Conservation (phyloP, 2,888 invertebrate genomes). For the Mimas tiliae region DNA sequence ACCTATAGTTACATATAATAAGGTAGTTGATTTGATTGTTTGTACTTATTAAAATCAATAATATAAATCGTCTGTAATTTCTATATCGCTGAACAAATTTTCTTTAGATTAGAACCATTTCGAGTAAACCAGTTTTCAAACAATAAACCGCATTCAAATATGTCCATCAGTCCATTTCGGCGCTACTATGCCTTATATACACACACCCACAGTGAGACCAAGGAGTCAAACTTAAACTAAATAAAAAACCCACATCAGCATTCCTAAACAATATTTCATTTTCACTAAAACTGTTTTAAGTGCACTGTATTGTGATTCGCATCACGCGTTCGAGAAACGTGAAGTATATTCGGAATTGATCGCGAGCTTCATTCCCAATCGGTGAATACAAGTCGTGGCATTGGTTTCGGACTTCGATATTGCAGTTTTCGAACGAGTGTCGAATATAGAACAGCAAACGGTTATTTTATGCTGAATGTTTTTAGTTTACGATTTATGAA, state of each 20-base stretch:
- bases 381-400: constrained; percentile 42
- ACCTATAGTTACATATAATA: too few relatives aligned
- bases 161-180: too few relatives aligned
- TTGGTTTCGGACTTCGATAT: constrained; percentile 47
- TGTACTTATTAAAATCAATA: too few relatives aligned
- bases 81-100: too few relatives aligned
- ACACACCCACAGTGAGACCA: too few relatives aligned
- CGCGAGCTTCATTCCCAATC: constrained; percentile 38
- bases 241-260: neutral
- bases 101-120: too few relatives aligned
- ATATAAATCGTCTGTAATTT: too few relatives aligned
- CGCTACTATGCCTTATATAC: too few relatives aligned
- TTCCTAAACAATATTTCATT: constrained; percentile 9
- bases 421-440: constrained; percentile 45
- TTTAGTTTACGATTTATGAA: constrained; percentile 1
- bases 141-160: too few relatives aligned
- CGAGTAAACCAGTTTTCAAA: too few relatives aligned
- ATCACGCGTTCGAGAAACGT: constrained; percentile 42
- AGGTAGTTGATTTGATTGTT: too few relatives aligned
- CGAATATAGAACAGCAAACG: neutral
- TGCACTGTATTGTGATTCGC: constrained; percentile 39
- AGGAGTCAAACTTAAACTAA: too few relatives aligned
- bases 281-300: constrained; percentile 26
- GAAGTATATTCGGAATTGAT: constrained; percentile 45
- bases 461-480: neutral